These are phyloP conservation scores for Otus scops DNA, from an alignment of 2,797 vertebrate genomes.

Conservation along the genomic window DNA sequence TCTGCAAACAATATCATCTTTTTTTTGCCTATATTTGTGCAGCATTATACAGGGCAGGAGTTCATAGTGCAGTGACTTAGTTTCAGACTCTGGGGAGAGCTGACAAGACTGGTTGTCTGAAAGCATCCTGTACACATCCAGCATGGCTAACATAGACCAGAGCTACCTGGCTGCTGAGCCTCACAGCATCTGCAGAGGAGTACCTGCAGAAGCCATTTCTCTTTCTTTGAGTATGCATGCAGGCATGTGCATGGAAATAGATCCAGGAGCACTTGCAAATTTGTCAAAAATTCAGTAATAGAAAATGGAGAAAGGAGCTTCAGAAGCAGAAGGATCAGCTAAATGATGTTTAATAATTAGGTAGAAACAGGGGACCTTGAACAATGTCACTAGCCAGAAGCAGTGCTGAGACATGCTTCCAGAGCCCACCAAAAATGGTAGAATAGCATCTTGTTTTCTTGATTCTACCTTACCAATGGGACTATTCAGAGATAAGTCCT, in stretches of 20 bases:
- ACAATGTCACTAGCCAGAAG: neutral
- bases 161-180: neutral
- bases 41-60: neutral
- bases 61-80: neutral
- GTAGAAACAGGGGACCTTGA: neutral
- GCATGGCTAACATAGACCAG: neutral
- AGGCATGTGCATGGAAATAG: neutral
- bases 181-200: neutral
- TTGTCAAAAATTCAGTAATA: neutral
- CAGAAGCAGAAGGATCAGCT: neutral
- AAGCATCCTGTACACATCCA: neutral
- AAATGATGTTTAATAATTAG: neutral
- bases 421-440: neutral
- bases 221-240: neutral
- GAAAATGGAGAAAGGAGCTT: neutral
- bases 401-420: too few relatives aligned
- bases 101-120: neutral
- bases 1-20: neutral
- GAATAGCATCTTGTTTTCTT: neutral
- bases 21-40: neutral
- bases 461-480: neutral
- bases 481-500: neutral
- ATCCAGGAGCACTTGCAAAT: neutral
- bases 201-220: neutral
- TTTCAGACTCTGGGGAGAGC: neutral